Evolutionary conservation across 2,113 vertebrate genomes (phyloP).

Genomic region (Labrus mixtus): DNA sequence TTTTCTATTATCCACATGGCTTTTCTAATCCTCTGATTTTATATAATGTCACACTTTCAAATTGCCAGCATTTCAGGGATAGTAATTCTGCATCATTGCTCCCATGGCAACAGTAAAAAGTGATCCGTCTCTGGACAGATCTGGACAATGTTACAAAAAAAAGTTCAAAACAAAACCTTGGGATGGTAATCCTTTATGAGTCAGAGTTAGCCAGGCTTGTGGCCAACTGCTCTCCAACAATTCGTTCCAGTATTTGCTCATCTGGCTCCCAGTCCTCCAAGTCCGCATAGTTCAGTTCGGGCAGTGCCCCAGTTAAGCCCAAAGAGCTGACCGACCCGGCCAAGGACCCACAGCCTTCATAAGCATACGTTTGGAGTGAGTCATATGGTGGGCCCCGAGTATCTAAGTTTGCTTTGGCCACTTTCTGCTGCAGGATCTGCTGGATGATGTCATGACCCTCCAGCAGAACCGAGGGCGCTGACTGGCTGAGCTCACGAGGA

Average conservation of each 20-base stretch:
- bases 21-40: conserved; percentile 35
- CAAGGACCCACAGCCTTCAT: conserved; percentile 90
- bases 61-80: not conserved
- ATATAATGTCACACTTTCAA: conserved; percentile 7
- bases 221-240: conserved; percentile 82
- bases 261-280: conserved; percentile 91
- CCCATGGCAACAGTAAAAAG: conserved; percentile 23
- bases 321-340: conserved; percentile 93
- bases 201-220: conserved; percentile 54
- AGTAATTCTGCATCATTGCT: not conserved
- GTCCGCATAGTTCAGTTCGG: conserved; percentile 89
- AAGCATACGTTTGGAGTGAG: conserved; percentile 94
- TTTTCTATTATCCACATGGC: conserved; percentile 29
- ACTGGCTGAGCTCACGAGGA: conserved; percentile 44
- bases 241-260: conserved; percentile 87
- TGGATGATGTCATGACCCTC: conserved; percentile 90
- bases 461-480: conserved; percentile 71
- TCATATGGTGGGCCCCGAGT: conserved; percentile 91
- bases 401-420: conserved; percentile 89
- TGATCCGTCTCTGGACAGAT: not conserved
- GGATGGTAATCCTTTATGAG: conserved; percentile 23
- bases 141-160: not conserved
- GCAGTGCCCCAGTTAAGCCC: conserved; percentile 87
- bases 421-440: conserved; percentile 89
- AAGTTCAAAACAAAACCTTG: not conserved